These are phyloP conservation scores for Aurelia sp. DNA, from an alignment of 30 jellyfish, hydroid and myxozoan genomes.

Conservation along the genomic window DNA sequence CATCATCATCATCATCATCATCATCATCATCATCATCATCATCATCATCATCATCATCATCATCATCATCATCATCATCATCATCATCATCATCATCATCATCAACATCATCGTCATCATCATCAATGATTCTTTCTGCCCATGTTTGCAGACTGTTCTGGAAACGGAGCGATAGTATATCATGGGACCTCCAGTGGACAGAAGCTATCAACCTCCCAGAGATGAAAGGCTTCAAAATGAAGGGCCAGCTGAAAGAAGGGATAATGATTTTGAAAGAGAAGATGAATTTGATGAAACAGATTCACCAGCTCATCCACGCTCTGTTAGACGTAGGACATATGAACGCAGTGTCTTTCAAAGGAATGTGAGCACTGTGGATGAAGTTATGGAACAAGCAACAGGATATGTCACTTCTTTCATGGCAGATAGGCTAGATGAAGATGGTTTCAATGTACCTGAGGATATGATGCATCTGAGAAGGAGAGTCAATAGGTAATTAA, in stretches of 20 bases:
- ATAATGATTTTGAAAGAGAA: slow-evolving; percentile 3
- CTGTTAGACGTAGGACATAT: slow-evolving; percentile 40
- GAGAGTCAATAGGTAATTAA: slow-evolving; percentile 46
- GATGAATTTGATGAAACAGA: slow-evolving; percentile 50
- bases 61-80: too few species aligned
- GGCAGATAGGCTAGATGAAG: slow-evolving; percentile 76
- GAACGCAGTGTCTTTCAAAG: slow-evolving; percentile 33
- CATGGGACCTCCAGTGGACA: slow-evolving; percentile 66
- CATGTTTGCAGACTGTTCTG: too few species aligned
- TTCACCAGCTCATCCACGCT: slow-evolving; percentile 36
- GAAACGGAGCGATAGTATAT: background rate
- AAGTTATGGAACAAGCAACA: slow-evolving; percentile 69
- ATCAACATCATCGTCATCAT: too few species aligned
- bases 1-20: too few species aligned
- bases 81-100: too few species aligned
- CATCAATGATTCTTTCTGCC: too few species aligned
- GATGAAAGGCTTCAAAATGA: slow-evolving; percentile 19
- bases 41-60: too few species aligned
- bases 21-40: too few species aligned
- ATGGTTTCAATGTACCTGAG: slow-evolving; percentile 73
- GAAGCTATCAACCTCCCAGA: slow-evolving; percentile 11
- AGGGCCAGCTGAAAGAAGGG: background rate
- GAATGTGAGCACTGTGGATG: slow-evolving; percentile 62
- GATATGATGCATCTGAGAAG: slow-evolving; percentile 38
- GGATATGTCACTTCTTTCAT: slow-evolving; percentile 62